Evolutionary conservation across 2,113 vertebrate genomes (phyloP).

Genomic region (Tragelaphus imberbis): DNA sequence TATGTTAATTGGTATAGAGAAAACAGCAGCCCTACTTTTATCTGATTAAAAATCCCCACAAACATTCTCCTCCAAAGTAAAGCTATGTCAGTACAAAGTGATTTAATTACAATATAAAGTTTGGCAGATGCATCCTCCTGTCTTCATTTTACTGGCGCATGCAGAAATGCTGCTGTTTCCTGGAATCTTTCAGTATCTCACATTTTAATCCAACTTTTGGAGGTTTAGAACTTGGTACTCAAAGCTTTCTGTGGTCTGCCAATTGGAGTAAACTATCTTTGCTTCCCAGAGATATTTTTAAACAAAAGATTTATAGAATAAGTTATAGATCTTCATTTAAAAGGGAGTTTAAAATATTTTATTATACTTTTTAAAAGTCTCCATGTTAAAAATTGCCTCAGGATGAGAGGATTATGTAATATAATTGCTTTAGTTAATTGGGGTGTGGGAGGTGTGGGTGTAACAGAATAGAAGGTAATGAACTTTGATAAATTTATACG

Average conservation of each 20-base stretch:
- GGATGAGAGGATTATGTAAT: slow-evolving; percentile 68
- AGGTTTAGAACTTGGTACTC: slow-evolving; percentile 41
- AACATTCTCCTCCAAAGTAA: slow-evolving; percentile 58
- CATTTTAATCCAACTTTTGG: slow-evolving; percentile 36
- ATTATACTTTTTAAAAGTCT: slow-evolving; percentile 49
- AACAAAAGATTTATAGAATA: slow-evolving; percentile 15
- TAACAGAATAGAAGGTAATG: slow-evolving; percentile 72
- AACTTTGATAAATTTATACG: slow-evolving; percentile 69
- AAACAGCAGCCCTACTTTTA: slow-evolving; percentile 79
- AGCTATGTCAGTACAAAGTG: slow-evolving; percentile 66
- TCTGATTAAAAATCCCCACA: slow-evolving; percentile 76
- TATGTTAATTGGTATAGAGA: slow-evolving; percentile 78
- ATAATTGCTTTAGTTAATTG: slow-evolving; percentile 70
- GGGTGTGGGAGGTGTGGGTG: slow-evolving; percentile 67
- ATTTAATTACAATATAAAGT: slow-evolving; percentile 61
- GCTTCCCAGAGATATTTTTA: slow-evolving; percentile 30
- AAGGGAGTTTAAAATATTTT: slow-evolving; percentile 46
- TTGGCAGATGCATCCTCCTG: slow-evolving; percentile 27
- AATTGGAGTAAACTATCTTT: slow-evolving; percentile 41
- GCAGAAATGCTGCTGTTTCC: slow-evolving; percentile 45
- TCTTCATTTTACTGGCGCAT: slow-evolving; percentile 5
- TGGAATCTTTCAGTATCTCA: slow-evolving; percentile 29
- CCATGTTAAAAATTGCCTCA: slow-evolving; percentile 52
- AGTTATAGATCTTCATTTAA: slow-evolving; percentile 9
- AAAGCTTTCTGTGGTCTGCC: slow-evolving; percentile 3